A percentile compares a stretch with the other conserved stretches of the same genome.
These are phyloP conservation scores for Odontothrips loti DNA, from an alignment of 2,888 invertebrate species.

Conservation along the genomic window DNA sequence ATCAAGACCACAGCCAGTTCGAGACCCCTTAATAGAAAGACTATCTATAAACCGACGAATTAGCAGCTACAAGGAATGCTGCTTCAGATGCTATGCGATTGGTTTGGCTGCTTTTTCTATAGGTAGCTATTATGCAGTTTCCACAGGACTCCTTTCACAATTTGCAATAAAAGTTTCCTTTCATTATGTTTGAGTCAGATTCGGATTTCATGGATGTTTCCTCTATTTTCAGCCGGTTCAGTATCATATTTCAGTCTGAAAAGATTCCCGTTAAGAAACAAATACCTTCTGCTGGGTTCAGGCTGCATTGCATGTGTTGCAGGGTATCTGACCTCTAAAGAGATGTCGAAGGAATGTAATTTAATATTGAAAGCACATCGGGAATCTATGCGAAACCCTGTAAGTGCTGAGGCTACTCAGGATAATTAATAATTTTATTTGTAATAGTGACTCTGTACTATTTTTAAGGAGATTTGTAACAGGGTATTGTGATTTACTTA, in stretches of 20 bases:
- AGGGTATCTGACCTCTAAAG: not conserved
- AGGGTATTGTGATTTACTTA: no score
- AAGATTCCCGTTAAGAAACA: not conserved
- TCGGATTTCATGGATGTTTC: not conserved
- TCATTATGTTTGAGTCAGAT: not conserved
- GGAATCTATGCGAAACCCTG: not conserved
- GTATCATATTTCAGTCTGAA: not conserved
- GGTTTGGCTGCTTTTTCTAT: not conserved
- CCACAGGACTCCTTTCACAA: not conserved
- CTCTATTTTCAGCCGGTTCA: not conserved
- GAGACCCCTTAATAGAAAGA: not conserved
- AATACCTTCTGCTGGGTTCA: not conserved
- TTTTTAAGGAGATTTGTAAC: no score
- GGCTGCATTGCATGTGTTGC: not conserved
- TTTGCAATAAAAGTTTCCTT: no score
- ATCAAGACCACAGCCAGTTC: not conserved
- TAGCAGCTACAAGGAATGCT: not conserved
- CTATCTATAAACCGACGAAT: not conserved
- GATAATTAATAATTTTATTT: not conserved
- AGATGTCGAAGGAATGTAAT: not conserved
- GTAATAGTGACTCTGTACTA: no score
- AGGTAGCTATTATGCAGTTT: not conserved
- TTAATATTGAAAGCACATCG: not conserved
- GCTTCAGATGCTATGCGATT: not conserved
- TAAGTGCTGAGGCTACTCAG: not conserved